Evolutionary conservation across 1,140 invertebrate genomes (phyloP), one percentile per base, ranked within the genome.

Genomic region (Drosophila tropicalis): DNA sequence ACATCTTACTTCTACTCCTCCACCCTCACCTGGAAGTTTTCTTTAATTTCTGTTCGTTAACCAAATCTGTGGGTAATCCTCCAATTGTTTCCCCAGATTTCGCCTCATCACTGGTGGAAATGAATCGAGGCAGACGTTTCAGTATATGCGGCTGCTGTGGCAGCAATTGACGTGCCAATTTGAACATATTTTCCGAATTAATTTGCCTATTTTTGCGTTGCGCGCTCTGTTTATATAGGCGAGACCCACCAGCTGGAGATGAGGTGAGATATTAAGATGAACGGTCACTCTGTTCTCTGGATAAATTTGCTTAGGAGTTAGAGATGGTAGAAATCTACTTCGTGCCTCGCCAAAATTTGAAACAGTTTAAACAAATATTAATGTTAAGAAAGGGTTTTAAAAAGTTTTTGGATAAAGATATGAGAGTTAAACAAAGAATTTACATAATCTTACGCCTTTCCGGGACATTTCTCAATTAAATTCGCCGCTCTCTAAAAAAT

Each of bases 41-140:
- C 54, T 83, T 91, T 15, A 91, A 36, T 60, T 91, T 91, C 64
- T 91, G 81, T 25, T 90, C 76, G 62, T 81, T 83, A 29, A 91
- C 90, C 25, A 91, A 57, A n/a, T 91, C 81, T 1, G 81, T 68
- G 17, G 90, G 74, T 15, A 91, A 40, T 22, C 89, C 89, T 9
- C 90, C 90, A 34, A 91, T 86, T 10, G 79, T 91, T 13, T 89
- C 81, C n/a, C 78, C 78, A 1, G 79, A 77, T 62, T 90, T 87
- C 1, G 82, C 90, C 60, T 85, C 71, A 39, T 91, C 84, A 58
- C 84, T 85, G 29, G 89, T 91, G 17, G 87, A 84, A 13, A 90
- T 91, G 0, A 61, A 51, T 1, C 85, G 68, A 22, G 66, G 72
- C 7, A 83, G 54, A 10, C 64, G 22, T 39, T 68, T 41, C 1